Base-by-base conservation (phyloP, 2,797 vertebrate genomes). In the Otolemur crassicaudatus region DNA sequence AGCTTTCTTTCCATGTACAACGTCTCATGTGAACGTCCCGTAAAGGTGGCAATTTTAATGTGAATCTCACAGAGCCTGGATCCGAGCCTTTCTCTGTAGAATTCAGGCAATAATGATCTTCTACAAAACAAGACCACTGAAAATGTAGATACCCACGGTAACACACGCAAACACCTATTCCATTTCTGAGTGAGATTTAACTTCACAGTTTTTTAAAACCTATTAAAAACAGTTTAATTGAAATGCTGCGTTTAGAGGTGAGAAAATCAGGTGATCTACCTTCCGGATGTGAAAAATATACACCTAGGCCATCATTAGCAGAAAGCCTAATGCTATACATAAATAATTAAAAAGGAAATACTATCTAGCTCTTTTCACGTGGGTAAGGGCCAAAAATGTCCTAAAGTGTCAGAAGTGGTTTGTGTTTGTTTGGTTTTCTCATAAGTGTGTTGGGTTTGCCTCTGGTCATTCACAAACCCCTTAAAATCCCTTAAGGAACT, bases 401-500 rank as follows among this genome's bases (percentile, higher is more conserved):
- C 61, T 9, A 25, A 67, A 88, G 43, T 22, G 9, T 81, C 70
- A 79, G 46, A 25, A 67, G 17, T 34, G 93, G 14, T 63, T 58
- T 65, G 22, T 25, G 34, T 75, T 25, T 76, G 11, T 84, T 34
- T 60, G 79, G 49, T 67, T 86, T 88, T 73, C 58, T 22, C 69
- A 73, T 25, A 79, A 53, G 12, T 25, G 19, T 6, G 34, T 8
- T 86, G 73, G 31, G 60, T 79, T 53, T 91, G 16, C 20, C 75
- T 86, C 69, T 61, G 31, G 37, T 85, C 61, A n/a, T 29, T 77
- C 70, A 83, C 31, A 34, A 23, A 53, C 25, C 53, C 46, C 23
- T n/a, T 53, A 53, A 7, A 19, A 27, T 43, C 46, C 63, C 40
- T 94, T 34, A 85, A 80, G 43, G n/a, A 96, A 90, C 94, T 90